These are phyloP conservation scores for Sinocyclocheilus anshuiensis DNA, from an alignment of 2,113 vertebrate genomes.

Conservation along the genomic window DNA sequence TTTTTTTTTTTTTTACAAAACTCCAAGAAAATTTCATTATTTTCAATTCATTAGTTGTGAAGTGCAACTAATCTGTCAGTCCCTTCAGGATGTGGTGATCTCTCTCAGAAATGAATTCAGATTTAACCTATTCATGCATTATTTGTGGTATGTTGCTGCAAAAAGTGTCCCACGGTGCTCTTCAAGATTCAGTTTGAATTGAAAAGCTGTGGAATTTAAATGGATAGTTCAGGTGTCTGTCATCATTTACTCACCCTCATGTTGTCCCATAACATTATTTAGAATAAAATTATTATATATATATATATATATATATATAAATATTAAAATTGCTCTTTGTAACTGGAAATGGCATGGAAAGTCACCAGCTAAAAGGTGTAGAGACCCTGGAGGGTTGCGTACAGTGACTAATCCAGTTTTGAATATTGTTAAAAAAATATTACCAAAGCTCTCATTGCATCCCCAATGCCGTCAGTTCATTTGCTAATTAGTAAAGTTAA, in stretches of 20 bases:
- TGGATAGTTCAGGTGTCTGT: neutral
- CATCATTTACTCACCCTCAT: neutral
- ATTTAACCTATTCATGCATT: neutral
- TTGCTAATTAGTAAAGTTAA: too few species aligned
- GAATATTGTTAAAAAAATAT: too few species aligned
- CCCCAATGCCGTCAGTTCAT: too few species aligned
- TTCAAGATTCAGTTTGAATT: conserved; percentile 11
- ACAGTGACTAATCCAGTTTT: too few species aligned
- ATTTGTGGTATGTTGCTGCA: neutral
- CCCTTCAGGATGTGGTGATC: neutral
- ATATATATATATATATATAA: too few species aligned
- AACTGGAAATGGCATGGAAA: too few species aligned
- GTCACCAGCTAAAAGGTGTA: too few species aligned
- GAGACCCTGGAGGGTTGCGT: too few species aligned
- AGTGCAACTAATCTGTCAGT: neutral
- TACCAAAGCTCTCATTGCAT: too few species aligned
- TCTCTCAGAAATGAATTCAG: neutral
- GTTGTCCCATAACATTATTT: neutral
- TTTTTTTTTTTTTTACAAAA: neutral
- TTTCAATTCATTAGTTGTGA: too few species aligned
- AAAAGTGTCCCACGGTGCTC: neutral
- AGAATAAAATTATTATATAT: too few species aligned
- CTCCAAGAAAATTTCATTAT: neutral
- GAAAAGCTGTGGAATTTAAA: neutral
- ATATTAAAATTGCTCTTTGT: too few species aligned